These are phyloP conservation scores for Apamea anceps DNA, from an alignment of 2,888 invertebrate genomes.

Conservation along the genomic window DNA sequence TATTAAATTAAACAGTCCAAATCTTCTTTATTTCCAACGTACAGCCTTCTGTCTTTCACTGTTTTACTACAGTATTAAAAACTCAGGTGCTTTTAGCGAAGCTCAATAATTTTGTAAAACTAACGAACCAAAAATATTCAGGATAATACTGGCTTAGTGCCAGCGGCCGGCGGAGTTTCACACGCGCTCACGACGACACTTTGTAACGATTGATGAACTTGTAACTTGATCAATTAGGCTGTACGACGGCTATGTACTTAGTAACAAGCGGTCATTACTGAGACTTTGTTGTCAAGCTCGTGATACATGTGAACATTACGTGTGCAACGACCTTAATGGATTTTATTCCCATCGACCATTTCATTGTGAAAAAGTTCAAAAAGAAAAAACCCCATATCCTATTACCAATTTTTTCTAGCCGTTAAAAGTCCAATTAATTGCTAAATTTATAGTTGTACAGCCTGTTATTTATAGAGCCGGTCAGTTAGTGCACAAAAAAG, in stretches of 20 bases:
- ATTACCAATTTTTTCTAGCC: background rate
- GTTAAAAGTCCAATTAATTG: conserved; percentile 52
- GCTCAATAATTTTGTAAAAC: conserved; percentile 50
- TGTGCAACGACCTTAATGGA: background rate
- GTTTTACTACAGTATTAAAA: conserved; percentile 20
- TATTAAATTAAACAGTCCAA: background rate
- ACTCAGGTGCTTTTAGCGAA: conserved; percentile 50
- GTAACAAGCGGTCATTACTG: conserved; percentile 10
- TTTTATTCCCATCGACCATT: conserved; percentile 5
- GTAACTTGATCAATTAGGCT: conserved; percentile 58
- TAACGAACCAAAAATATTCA: conserved; percentile 61
- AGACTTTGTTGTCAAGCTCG: background rate
- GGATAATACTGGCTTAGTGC: conserved; percentile 58
- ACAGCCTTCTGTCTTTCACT: background rate
- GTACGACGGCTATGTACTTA: conserved; percentile 28
- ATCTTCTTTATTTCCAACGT: background rate
- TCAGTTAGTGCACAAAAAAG: conserved; percentile 56
- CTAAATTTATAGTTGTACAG: conserved; percentile 52
- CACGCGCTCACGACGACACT: conserved; percentile 51
- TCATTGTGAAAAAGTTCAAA: background rate
- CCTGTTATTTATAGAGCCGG: conserved; percentile 58
- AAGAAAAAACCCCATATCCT: conserved; percentile 4
- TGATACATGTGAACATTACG: background rate
- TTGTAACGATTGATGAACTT: conserved; percentile 55
- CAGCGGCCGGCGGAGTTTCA: conserved; percentile 45